Base-by-base conservation (phyloP, 2,797 vertebrate species). In the Margarornis squamiger region DNA sequence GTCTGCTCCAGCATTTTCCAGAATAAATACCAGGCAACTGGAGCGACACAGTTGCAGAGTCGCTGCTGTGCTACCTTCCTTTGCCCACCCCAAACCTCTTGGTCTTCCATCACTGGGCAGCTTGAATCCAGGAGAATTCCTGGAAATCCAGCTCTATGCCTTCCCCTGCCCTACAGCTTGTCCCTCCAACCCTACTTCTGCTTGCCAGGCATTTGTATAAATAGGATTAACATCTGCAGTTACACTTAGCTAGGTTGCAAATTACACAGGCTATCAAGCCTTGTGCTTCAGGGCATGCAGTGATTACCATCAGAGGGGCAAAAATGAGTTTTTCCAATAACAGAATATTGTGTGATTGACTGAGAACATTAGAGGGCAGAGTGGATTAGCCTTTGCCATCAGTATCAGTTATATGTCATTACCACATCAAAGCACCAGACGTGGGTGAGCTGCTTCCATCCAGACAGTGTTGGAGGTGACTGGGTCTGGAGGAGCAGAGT, bases 241-340 rank as follows among this genome's bases (percentile, higher is more conserved):
- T 96, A 91, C 92, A 96, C 91, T 95, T 92, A 94, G 85, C 92
- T 79, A 49, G 86, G 92, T 43, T 96, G 92, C 95, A 96, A 91
- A 97, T 96, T 94, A 96, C 83, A 88, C 79, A 84, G 90, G 71
- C 94, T 95, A 95, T 96, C 94, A 91, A 90, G 79, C 73, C 63
- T 86, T 8, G 34, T 85, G 94, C 94, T 86, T 94, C 88, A 66
- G 92, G 92, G 91, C 83, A 92, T 84, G 84, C 59, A 52, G 66
- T 92, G 95, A 96, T 96, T 92, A 81, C 73, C 76, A 86, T 92
- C 73, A 4, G 66, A 93, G 91, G 76, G 90, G 62, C 73, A 96
- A 96, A 96, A 96, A 97, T 94, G 52, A 95, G 91, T 91, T 96
- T 97, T 94, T 91, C 85, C 94, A 90, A 92, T 95, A 96, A 86